These are phyloP conservation scores for Xenopus petersii DNA, from an alignment of 2,797 vertebrate genomes.

Conservation along the genomic window DNA sequence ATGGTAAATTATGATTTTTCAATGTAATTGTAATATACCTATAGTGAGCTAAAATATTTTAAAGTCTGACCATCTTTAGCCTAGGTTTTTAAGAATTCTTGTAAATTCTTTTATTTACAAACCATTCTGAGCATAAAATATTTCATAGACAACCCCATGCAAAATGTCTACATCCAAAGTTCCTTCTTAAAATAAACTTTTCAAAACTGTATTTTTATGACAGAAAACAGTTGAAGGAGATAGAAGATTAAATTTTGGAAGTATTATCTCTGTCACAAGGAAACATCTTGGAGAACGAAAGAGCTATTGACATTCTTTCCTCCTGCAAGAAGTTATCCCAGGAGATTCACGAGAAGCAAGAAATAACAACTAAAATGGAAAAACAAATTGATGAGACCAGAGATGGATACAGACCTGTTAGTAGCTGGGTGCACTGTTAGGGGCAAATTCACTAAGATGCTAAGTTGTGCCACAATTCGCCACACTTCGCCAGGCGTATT, in stretches of 20 bases:
- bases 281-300: constrained; percentile 62
- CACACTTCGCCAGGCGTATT: too few relatives aligned
- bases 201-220: constrained; percentile 47
- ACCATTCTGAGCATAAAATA: too few relatives aligned
- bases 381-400: constrained; percentile 71
- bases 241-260: constrained; percentile 59
- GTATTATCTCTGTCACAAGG: constrained; percentile 51
- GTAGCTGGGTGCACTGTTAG: constrained; percentile 59
- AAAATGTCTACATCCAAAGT: constrained; percentile 6
- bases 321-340: constrained; percentile 62
- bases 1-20: too few relatives aligned
- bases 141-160: too few relatives aligned
- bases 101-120: background rate
- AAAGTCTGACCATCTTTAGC: too few relatives aligned
- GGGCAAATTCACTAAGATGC: too few relatives aligned
- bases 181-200: constrained; percentile 50
- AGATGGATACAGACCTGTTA: constrained; percentile 62
- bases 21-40: too few relatives aligned
- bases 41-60: too few relatives aligned
- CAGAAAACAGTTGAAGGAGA: constrained; percentile 60
- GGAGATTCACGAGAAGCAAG: constrained; percentile 66
- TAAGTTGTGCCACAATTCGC: too few relatives aligned
- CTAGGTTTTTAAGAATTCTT: too few relatives aligned
- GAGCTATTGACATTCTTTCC: constrained; percentile 70
- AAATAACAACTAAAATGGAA: constrained; percentile 64